phyloP scores from a whole-genome alignment of 37 sponge, comb jelly and placozoan species.

The Dysidea cf. avara region DNA sequence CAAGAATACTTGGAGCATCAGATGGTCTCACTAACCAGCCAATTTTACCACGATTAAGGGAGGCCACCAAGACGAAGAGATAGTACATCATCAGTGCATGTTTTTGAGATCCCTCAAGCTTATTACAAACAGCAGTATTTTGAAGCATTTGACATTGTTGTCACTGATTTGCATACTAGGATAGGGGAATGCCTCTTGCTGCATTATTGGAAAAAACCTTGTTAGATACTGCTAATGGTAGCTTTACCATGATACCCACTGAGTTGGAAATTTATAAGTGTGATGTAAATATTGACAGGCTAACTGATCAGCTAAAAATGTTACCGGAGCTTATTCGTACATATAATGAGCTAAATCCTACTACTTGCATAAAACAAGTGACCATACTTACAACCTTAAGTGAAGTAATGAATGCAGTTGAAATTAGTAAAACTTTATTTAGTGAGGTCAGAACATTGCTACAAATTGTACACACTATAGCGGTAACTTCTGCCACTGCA shows the following conservation, averaged over 20 bases:
- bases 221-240: neutral
- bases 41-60: constrained; percentile 35
- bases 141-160: constrained; percentile 35
- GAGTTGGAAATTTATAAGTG: constrained; percentile 6
- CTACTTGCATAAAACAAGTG: neutral
- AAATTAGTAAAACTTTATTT: constrained; percentile 12
- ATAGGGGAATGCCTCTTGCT: constrained; percentile 35
- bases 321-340: constrained; percentile 44
- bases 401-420: constrained; percentile 27
- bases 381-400: constrained; percentile 25
- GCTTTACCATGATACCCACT: too few species aligned
- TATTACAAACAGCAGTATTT: constrained; percentile 58
- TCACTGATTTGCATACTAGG: constrained; percentile 35
- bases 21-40: constrained; percentile 22
- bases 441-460: constrained; percentile 29
- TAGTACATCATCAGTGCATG: constrained; percentile 7
- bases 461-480: constrained; percentile 41
- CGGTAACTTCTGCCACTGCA: constrained; percentile 48
- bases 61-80: constrained; percentile 31
- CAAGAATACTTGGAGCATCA: constrained; percentile 1
- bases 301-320: constrained; percentile 37
- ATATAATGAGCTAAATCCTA: too few species aligned
- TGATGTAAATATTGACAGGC: constrained; percentile 36
- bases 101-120: constrained; percentile 22
- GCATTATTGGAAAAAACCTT: constrained; percentile 22